A percentile compares a stretch with the other conserved stretches of the same genome.
Evolutionary conservation across 1,140 invertebrate species (phyloP).

Genomic region (Leguminivora glycinivorella): DNA sequence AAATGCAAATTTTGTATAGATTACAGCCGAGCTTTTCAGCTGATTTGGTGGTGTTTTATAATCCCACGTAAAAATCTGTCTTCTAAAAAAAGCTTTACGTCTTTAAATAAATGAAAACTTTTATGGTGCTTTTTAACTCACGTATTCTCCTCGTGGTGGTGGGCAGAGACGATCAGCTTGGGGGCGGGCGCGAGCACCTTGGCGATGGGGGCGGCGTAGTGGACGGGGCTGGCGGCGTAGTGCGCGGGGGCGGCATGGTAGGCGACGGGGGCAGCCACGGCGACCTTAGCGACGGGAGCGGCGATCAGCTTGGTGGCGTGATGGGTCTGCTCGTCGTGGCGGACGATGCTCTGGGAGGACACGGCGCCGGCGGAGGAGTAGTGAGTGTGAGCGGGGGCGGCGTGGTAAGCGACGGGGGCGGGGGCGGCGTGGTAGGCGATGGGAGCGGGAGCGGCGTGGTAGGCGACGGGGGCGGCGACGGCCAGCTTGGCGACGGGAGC

Average conservation of each 20-base stretch:
- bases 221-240: conserved; percentile 56
- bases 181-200: conserved; percentile 34
- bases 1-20: no score
- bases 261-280: conserved; percentile 55
- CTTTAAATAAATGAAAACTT: no score
- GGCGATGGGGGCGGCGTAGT: conserved; percentile 52
- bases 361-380: conserved; percentile 44
- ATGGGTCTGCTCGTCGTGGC: conserved; percentile 47
- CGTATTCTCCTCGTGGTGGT: conserved; percentile 34
- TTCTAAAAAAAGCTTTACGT: no score
- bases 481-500: conserved; percentile 38
- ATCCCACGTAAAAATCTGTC: no score
- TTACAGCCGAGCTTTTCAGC: no score
- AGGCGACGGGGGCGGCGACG: conserved; percentile 42
- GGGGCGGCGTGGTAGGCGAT: conserved; percentile 45
- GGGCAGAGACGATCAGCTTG: conserved; percentile 31
- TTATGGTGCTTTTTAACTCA: conserved; percentile 17
- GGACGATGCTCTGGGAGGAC: conserved; percentile 41
- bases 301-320: conserved; percentile 39
- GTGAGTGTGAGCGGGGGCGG: conserved; percentile 41
- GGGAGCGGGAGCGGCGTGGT: conserved; percentile 37
- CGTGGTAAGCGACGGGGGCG: conserved; percentile 39
- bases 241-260: conserved; percentile 43
- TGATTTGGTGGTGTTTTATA: no score
- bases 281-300: conserved; percentile 52